Evolutionary conservation across 2,797 vertebrate genomes (phyloP), one percentile per base, ranked within the genome.

Genomic region (Heliangelus exortis): DNA sequence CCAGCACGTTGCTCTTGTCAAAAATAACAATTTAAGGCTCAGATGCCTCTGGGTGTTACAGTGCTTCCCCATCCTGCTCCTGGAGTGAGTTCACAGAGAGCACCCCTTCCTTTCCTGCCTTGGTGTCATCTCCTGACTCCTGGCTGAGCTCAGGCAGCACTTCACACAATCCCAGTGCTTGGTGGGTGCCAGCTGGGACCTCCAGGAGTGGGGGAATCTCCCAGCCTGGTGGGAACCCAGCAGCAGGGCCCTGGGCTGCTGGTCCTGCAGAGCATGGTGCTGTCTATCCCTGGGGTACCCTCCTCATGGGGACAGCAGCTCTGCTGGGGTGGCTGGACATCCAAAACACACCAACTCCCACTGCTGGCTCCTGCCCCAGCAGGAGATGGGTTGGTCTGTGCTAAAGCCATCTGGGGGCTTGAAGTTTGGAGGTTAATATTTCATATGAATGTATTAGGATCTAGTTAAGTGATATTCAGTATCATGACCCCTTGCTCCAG

Each of bases 341-440:
- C 47, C 12, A 3, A 7, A 41, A 28, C 12, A 34, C 54, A 12
- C 7, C 10, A 13, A 4, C 36, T 16, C 9, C 41, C 22, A 2
- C 13, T 2, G 12, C 79, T 59, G 25, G 12, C 19, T 43, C 22
- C 22, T 29, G 4, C 34, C 51, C 3, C 1, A 4, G 47, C 0
- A 0, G 39, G 39, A 41, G 39, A 14, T 11, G 43, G 57, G 17
- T 29, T 7, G 7, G 21, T 19, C 67, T 41, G 6, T 25, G 9
- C 14, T 16, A 10, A 31, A 25, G 1, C 33, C 1, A 0, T 34
- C 2, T 9, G 1, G 23, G 48, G 47, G 45, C 57, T 29, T 18
- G 12, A 41, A 47, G n/a, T 0, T 25, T 53, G 61, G n/a, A 23
- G 23, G 47, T 63, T 55, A 55, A 45, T 50, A 10, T 58, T 87